Evolutionary conservation across 1,140 invertebrate species (phyloP), one percentile per base, ranked within the genome.

Genomic region (Diorhabda sublineata): DNA sequence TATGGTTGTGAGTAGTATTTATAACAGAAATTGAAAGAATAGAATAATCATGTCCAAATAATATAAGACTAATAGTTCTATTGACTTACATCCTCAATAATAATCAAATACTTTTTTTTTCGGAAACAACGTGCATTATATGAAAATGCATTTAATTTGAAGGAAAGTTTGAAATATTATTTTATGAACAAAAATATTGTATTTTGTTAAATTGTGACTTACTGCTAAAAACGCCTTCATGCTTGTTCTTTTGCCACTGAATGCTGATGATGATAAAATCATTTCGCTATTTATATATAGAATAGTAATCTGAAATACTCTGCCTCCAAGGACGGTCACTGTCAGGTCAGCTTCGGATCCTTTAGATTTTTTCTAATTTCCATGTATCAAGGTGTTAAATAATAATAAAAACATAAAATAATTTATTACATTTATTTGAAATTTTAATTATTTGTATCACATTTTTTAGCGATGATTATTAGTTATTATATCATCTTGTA

Each of bases 221-320:
- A 52, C 47, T n/a, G n/a, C 47, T n/a, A 52, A 52, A 52, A 52
- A 52, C 47, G 47, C 47, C 47, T 52, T 52, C 47, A 52, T 52
- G 47, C n/a, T 52, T 52, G 2, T 52, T 3, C 47, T n/a, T 52
- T 52, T n/a, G 2, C 47, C 47, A 52, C 47, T 4, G 47, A n/a
- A 52, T 52, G 47, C 2, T 52, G 47, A 6, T n/a, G n/a, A 52
- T n/a, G 6, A 52, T 52, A n/a, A 52, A 52, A 8, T 6, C n/a
- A 3, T 3, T n/a, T 52, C 4, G 47, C 47, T 52, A 52, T 52
- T 52, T 52, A 52, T 52, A 52, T 52, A 52, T 52, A 52, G 4
- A 8, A 52, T 52, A 52, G n/a, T 8, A 52, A 8, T 52, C 47
- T 8, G 47, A 52, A 52, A 52, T 52, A 52, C n/a, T 52, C n/a